Evolutionary conservation across 1,140 invertebrate species (phyloP).

Genomic region (Conopomorpha cramerella): DNA sequence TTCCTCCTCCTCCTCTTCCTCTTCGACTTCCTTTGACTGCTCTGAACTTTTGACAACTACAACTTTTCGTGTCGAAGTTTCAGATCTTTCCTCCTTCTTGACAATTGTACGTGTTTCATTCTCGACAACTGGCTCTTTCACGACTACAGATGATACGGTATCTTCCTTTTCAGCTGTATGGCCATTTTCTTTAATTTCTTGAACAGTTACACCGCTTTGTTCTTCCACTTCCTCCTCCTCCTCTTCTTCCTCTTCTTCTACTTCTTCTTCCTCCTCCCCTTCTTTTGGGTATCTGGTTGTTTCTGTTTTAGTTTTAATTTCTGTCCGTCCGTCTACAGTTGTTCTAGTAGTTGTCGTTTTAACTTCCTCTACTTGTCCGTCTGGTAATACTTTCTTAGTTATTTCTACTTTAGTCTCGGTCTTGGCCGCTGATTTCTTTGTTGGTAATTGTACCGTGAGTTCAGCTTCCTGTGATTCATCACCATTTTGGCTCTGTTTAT

Average conservation of each 20-base stretch:
- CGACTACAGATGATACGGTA: too few relatives aligned
- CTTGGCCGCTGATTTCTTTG: slow-evolving; percentile 39
- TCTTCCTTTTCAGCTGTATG: not conserved
- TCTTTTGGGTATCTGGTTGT: slow-evolving; percentile 38
- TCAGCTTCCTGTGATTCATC: slow-evolving; percentile 25
- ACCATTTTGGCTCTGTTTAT: slow-evolving; percentile 27
- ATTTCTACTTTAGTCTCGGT: slow-evolving; percentile 50
- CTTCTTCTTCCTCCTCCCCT: slow-evolving; percentile 15
- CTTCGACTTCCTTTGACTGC: not conserved
- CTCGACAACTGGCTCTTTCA: not conserved
- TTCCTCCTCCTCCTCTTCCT: slow-evolving; percentile 16
- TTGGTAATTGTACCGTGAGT: slow-evolving; percentile 31
- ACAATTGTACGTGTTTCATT: not conserved
- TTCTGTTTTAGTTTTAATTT: slow-evolving; percentile 40
- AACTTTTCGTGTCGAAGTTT: not conserved
- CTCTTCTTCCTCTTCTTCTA: slow-evolving; percentile 13
- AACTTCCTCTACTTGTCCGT: slow-evolving; percentile 39
- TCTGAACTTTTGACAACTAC: not conserved
- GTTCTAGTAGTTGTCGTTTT: slow-evolving; percentile 48
- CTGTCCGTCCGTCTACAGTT: slow-evolving; percentile 40
- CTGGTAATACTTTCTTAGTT: slow-evolving; percentile 34
- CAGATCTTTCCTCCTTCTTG: not conserved
- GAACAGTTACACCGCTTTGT: not conserved
- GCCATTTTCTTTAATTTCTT: slow-evolving; percentile 1
- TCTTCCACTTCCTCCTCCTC: slow-evolving; percentile 4